Percentiles rank a stretch among this genome's conserved stretches.
Conservation (phyloP, 2,797 vertebrate species). For the Muscicapa comitata region DNA sequence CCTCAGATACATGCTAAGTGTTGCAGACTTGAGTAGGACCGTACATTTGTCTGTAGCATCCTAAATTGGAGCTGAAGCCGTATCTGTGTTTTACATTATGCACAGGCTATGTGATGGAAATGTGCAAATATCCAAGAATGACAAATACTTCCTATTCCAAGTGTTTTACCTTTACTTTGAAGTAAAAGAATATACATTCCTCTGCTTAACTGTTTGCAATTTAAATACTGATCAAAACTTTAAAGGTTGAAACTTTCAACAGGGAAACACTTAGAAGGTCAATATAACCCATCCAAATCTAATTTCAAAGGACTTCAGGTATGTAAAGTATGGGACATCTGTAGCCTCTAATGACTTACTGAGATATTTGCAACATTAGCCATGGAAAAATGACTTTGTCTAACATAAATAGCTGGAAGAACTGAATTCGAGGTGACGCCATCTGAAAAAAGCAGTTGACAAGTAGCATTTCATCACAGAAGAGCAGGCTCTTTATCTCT, state of each 20-base stretch:
- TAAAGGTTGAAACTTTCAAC: slow-evolving; percentile 4
- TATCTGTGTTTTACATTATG: not conserved
- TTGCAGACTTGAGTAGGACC: not conserved
- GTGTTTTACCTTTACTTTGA: not conserved
- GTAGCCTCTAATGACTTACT: not conserved
- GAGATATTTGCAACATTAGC: slow-evolving; percentile 36
- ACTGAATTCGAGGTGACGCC: slow-evolving; percentile 8
- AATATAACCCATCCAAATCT: not conserved
- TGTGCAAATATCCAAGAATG: not conserved
- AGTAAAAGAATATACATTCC: not conserved
- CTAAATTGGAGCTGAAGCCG: not conserved
- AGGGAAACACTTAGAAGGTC: slow-evolving; percentile 8
- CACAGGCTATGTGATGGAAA: not conserved
- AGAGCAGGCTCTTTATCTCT: not conserved
- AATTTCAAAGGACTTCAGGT: slow-evolving; percentile 24
- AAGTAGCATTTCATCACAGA: not conserved
- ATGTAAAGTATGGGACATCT: slow-evolving; percentile 18
- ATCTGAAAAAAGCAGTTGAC: not conserved
- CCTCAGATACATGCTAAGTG: not conserved
- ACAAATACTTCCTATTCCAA: not conserved
- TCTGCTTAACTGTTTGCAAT: not conserved
- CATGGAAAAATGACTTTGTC: slow-evolving; percentile 52
- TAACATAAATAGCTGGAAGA: slow-evolving; percentile 45
- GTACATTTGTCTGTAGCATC: not conserved
- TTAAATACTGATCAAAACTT: not conserved